Percentiles rank a stretch among this genome's conserved stretches.
These are phyloP conservation scores for Leptosomus discolor DNA, from an alignment of 2,113 vertebrate genomes.

Conservation along the genomic window DNA sequence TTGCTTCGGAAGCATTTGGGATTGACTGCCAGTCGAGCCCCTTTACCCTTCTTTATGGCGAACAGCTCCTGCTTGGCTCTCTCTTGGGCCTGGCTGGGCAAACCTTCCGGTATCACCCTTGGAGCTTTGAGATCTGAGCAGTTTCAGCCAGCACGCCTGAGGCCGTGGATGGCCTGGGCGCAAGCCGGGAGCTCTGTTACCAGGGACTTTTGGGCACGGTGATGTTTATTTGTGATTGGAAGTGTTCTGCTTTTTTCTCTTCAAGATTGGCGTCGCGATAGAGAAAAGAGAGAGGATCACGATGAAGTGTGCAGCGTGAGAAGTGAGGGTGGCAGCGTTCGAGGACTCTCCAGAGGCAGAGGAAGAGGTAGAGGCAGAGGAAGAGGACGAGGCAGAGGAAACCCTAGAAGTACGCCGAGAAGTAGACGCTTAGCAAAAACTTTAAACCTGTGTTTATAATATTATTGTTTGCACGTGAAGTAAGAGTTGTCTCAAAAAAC, in stretches of 20 bases:
- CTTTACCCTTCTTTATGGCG: not conserved
- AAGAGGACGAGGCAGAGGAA: slow-evolving; percentile 86
- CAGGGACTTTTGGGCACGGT: not conserved
- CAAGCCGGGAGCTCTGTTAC: not conserved
- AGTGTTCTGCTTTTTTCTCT: not conserved
- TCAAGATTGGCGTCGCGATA: slow-evolving; percentile 83
- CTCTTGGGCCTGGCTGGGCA: not conserved
- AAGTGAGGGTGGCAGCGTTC: slow-evolving; percentile 76
- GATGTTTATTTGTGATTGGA: not conserved
- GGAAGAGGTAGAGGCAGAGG: slow-evolving; percentile 84
- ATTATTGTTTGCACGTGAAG: not conserved
- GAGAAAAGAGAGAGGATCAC: slow-evolving; percentile 82
- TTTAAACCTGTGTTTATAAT: fast-evolving
- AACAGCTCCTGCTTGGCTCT: not conserved
- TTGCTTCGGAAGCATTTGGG: not conserved
- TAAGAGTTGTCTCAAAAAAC: not conserved
- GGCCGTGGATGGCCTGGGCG: not conserved
- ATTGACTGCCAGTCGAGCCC: not conserved
- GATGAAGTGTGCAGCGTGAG: slow-evolving; percentile 83
- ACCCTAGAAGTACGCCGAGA: slow-evolving; percentile 76
- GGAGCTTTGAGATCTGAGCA: not conserved
- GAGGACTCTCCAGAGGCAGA: slow-evolving; percentile 77
- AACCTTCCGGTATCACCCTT: not conserved
- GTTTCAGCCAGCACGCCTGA: not conserved
- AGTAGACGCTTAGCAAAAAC: not conserved